These are phyloP conservation scores for Ctenoplectra terminalis DNA, from an alignment of 1,140 invertebrate species.

Conservation along the genomic window DNA sequence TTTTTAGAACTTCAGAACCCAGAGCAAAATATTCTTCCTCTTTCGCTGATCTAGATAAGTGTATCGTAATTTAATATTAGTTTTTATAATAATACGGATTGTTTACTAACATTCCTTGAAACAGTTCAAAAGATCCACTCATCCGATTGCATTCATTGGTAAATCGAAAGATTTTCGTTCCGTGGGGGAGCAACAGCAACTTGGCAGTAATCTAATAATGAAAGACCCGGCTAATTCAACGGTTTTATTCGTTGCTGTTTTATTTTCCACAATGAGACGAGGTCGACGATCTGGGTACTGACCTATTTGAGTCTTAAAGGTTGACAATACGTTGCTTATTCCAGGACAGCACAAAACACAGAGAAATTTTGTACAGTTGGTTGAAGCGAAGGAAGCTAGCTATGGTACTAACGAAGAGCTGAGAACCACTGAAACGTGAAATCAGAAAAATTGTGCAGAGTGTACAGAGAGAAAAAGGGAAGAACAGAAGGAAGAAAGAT, in stretches of 20 bases:
- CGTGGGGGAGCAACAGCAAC: not conserved
- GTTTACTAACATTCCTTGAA: not conserved
- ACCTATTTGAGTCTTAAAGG: slow-evolving; percentile 27
- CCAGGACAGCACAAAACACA: slow-evolving; percentile 32
- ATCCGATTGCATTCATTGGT: not conserved
- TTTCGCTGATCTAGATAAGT: too few species aligned
- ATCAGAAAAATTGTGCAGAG: slow-evolving; percentile 64
- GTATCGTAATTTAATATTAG: too few species aligned
- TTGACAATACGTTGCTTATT: slow-evolving; percentile 52
- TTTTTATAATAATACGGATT: too few species aligned
- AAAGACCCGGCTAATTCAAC: slow-evolving; percentile 2
- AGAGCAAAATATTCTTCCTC: too few species aligned
- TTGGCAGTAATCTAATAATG: slow-evolving; percentile 5
- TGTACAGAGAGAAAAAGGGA: slow-evolving; percentile 23
- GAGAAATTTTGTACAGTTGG: slow-evolving; percentile 43
- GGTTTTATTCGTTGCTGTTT: not conserved
- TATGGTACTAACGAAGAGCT: slow-evolving; percentile 31
- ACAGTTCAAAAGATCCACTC: not conserved
- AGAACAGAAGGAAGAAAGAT: not conserved
- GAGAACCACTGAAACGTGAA: slow-evolving; percentile 61
- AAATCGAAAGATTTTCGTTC: not conserved
- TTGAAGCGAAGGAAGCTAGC: slow-evolving; percentile 26
- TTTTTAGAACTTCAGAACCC: too few species aligned
- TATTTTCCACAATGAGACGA: not conserved
- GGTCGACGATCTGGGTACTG: not conserved